Base-by-base conservation (phyloP, 2,797 vertebrate species). In the Rhadinocentrus ornatus region DNA sequence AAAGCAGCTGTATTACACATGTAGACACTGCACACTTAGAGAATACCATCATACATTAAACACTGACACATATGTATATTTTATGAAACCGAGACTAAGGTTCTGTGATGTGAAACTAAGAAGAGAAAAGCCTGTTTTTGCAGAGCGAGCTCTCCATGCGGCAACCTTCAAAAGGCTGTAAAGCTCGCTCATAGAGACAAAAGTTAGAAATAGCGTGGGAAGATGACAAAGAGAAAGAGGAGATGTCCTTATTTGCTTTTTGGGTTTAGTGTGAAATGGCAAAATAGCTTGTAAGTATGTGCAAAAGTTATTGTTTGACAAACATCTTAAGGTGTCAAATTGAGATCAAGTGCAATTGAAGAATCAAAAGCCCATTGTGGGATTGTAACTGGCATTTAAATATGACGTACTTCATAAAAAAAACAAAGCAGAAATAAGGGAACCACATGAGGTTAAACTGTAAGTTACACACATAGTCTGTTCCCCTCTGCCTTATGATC, bases 181-280 rank as follows among this genome's bases (percentile, higher is more conserved):
- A 62, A 37, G 13, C 70, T 67, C 1, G 8, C 63, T 41, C 67
- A 70, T 24, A 39, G 15, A 84, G 61, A 84, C 68, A 58, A 74
- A 83, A 80, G 75, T 80, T 64, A 20, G 68, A 69, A 77, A 79
- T 44, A 57, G 83, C 59, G 78, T 85, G 85, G 81, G 85, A 86
- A 83, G 80, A 66, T 24, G 69, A 76, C 66, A 77, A 32, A 70
- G 59, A 54, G 34, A 56, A 69, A 69, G 71, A 67, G 66, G 62
- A 61, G 62, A 59, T 8, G 71, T 81, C 71, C 79, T 81, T 15
- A 71, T 79, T 81, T 60, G 59, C 32, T 69, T 64, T 61, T 62
- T 39, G 41, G 54, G 31, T 71, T 16, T 6, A 44, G 54, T 34
- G 54, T 50, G 56, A 58, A 15, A 11, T 64, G 24, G 35, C 61